Base-by-base conservation (phyloP, 2,797 vertebrate genomes). In the Falco cherrug region DNA sequence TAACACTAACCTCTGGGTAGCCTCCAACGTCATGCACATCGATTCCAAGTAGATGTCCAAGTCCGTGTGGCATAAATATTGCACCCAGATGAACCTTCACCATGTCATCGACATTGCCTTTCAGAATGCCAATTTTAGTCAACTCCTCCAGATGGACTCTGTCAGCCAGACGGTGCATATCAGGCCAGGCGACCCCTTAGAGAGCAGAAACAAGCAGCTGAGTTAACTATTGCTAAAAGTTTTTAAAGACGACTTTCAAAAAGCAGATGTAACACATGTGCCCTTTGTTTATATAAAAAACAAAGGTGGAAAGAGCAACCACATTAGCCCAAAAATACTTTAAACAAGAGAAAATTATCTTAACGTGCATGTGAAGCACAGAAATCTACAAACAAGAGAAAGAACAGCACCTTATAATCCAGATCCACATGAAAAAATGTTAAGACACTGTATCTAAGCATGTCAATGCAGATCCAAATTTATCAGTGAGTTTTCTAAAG, bases 11-110 rank as follows among this genome's bases (percentile, higher is more conserved):
- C 99, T 99, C 98, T 29, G 99, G 99, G 97, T 99, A 99, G 71
- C 99, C 99, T 67, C 99, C 99, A 86, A 99, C 99, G 5, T 99
- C 99, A 1, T 99, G 99, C 69, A 99, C 99, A 1, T 99, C 99
- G 10, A 99, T 99, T 94, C 99, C 99, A 97, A 99, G 98, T 70
- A 99, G 98, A 97, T 99, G 99, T 92, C 99, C 99, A 35, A 99
- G 98, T 59, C 99, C 99, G 3, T 99, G 99, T 56, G 99, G 99
- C 99, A 99, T 99, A 97, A 99, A 99, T 83, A 99, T 86, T 1
- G 99, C 97, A n/a, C 99, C 99, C 97, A 99, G 67, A 97, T 99
- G 98, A 91, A 98, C 99, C 97, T 99, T 99, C 97, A 99, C 84
- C 99, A 99, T 99, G 96, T 99, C 99, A 8, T 99, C 99, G 19